Evolutionary conservation across 2,113 vertebrate species (phyloP), one percentile per base, ranked within the genome.

Genomic region (Notothenia coriiceps): DNA sequence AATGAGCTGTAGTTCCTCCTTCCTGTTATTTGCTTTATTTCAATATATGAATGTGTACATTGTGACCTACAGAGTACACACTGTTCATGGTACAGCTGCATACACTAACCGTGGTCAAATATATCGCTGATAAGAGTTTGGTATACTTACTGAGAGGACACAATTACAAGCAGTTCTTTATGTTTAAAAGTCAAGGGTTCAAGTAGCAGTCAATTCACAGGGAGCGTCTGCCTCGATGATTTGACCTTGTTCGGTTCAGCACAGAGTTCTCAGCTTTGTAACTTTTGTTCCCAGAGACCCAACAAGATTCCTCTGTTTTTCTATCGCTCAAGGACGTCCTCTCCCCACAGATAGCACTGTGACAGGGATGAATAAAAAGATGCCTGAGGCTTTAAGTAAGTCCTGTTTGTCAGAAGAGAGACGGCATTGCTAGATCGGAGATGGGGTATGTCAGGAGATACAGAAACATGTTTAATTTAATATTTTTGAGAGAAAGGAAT

Each of bases 1-100:
- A 93, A 83, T 84, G 88, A 90, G 82, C 77, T 77, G 78, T 47
- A 70, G 63, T 85, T 90, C 91, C 84, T 86, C 47, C 44, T 88
- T 90, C 79, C 88, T 81, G 80, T 54, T 80, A 50, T 87, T 84
- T 71, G 56, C 66, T 87, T 72, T 76, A 44, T 77, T 71, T 71
- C 43, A 47, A 72, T 74, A 15, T 11, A 71, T 70, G 63, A 73
- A 56, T 79, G 83, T 89, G 82, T 84, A 74, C 80, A 87, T 54
- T 85, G 70, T 49, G 64, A 52, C 71, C 2, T 50, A 54, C 35
- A 77, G 46, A 56, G 72, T 18, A 44, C 65, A 87, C 82, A 56
- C 18, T 12, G 25, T 59, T 60, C 43, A 76, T 10, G 2, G 35
- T 46, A 44, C 67, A 62, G 68, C 63, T 50, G 70, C 7, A 17